These are phyloP conservation scores for Podarcis raffonei DNA, from an alignment of 2,113 vertebrate species.

Conservation along the genomic window DNA sequence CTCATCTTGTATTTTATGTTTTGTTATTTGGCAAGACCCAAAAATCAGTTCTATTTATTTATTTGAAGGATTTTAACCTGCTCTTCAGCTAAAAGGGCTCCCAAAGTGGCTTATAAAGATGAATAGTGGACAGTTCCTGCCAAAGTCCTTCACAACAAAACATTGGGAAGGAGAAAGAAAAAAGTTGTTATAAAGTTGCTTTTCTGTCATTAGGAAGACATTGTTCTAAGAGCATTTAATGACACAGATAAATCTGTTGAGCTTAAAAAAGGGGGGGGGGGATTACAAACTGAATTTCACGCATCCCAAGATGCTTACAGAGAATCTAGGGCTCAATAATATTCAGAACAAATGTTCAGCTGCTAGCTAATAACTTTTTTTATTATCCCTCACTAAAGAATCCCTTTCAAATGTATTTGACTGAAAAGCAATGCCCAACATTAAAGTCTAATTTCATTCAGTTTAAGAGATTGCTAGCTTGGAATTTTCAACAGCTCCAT, in stretches of 20 bases:
- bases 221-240: slow-evolving; percentile 32
- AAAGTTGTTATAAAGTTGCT: slow-evolving; percentile 1
- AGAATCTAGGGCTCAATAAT: slow-evolving; percentile 61
- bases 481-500: not conserved
- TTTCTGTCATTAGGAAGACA: slow-evolving; percentile 30
- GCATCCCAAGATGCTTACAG: slow-evolving; percentile 1
- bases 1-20: not conserved
- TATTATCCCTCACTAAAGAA: slow-evolving; percentile 14
- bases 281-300: slow-evolving; percentile 19
- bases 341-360: slow-evolving; percentile 41
- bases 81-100: too few species aligned
- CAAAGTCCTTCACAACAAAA: too few species aligned
- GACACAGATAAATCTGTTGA: slow-evolving; percentile 46
- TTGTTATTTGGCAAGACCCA: too few species aligned
- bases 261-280: slow-evolving; percentile 17
- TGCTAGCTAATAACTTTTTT: slow-evolving; percentile 42
- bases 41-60: too few species aligned
- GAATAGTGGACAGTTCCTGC: too few species aligned
- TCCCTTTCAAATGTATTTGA: slow-evolving; percentile 51
- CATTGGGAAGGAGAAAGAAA: too few species aligned
- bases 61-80: too few species aligned
- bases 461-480: slow-evolving; percentile 23
- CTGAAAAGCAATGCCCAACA: slow-evolving; percentile 34
- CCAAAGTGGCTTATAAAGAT: too few species aligned
- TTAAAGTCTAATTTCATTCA: slow-evolving; percentile 51